Evolutionary conservation across 2,797 vertebrate species (phyloP).

Genomic region (Hylomyscus alleni): DNA sequence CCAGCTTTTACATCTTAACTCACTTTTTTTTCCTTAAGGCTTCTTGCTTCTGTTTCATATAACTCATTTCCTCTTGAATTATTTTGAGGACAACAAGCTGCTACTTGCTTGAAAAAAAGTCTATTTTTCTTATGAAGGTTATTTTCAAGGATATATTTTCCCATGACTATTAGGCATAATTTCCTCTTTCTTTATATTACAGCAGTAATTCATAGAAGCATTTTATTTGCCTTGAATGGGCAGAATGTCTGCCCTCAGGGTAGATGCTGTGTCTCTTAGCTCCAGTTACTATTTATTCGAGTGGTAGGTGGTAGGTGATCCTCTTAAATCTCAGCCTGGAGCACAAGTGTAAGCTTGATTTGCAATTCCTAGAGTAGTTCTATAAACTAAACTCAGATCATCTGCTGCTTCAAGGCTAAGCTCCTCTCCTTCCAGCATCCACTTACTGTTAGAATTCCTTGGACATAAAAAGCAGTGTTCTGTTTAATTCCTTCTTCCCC

Average conservation of each 20-base stretch:
- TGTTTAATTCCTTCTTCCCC: conserved; percentile 13
- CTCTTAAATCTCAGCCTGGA: conserved; percentile 70
- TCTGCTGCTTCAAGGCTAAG: conserved; percentile 68
- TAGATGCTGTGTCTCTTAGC: conserved; percentile 11
- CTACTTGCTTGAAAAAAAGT: conserved; percentile 61
- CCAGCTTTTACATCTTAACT: conserved; percentile 62
- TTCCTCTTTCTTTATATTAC: conserved; percentile 53
- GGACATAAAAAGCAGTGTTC: conserved; percentile 57
- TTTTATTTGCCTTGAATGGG: conserved; percentile 74
- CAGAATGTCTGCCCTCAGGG: conserved; percentile 60
- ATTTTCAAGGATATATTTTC: conserved; percentile 70
- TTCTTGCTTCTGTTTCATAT: conserved; percentile 69
- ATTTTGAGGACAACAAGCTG: conserved; percentile 81
- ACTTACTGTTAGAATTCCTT: conserved; percentile 68
- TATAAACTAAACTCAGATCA: conserved; percentile 73
- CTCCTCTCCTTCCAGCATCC: conserved; percentile 59
- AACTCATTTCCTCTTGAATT: conserved; percentile 78
- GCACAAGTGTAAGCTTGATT: conserved; percentile 71
- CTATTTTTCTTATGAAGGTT: conserved; percentile 73
- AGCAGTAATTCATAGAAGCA: conserved; percentile 58
- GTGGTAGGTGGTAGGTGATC: conserved; percentile 72
- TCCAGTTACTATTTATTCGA: conserved; percentile 66
- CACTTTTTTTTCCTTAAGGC: conserved; percentile 65
- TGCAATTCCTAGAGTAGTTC: conserved; percentile 77
- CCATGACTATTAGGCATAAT: conserved; percentile 65